phyloP scores from a whole-genome alignment of 2,113 vertebrate species.

The Todiramphus saurophagus region DNA sequence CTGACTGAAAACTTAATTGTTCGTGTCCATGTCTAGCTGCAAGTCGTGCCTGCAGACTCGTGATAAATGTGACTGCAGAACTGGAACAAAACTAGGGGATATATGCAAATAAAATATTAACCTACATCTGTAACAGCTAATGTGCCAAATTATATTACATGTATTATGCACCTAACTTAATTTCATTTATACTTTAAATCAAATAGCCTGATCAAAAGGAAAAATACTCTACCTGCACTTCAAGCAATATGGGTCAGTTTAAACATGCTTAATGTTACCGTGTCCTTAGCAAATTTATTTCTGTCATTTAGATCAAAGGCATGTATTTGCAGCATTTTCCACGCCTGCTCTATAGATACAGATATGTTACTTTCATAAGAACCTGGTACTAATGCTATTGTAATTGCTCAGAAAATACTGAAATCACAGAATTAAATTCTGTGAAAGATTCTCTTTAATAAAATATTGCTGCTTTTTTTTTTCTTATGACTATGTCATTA shows the following conservation, averaged over 20 bases:
- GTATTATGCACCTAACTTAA: constrained; percentile 46
- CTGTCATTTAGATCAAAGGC: constrained; percentile 72
- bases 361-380: constrained; percentile 20
- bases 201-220: constrained; percentile 62
- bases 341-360: constrained; percentile 9
- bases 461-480: background rate
- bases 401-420: constrained; percentile 51
- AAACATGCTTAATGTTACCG: constrained; percentile 52
- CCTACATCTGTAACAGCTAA: constrained; percentile 52
- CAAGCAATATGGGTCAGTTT: constrained; percentile 62
- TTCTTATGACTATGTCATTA: constrained; percentile 22
- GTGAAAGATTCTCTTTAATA: constrained; percentile 31
- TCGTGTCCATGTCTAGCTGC: constrained; percentile 21
- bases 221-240: constrained; percentile 56
- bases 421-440: constrained; percentile 48
- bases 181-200: constrained; percentile 60
- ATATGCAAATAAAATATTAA: constrained; percentile 70
- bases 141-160: constrained; percentile 36
- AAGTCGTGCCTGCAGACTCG: constrained; percentile 58
- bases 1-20: constrained; percentile 69
- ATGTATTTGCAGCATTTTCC: constrained; percentile 55
- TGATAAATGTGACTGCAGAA: constrained; percentile 70
- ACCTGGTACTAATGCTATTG: constrained; percentile 29
- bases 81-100: constrained; percentile 31
- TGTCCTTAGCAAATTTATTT: constrained; percentile 64